Base-by-base conservation (phyloP, 2,113 vertebrate species). In the Parotia lawesii region DNA sequence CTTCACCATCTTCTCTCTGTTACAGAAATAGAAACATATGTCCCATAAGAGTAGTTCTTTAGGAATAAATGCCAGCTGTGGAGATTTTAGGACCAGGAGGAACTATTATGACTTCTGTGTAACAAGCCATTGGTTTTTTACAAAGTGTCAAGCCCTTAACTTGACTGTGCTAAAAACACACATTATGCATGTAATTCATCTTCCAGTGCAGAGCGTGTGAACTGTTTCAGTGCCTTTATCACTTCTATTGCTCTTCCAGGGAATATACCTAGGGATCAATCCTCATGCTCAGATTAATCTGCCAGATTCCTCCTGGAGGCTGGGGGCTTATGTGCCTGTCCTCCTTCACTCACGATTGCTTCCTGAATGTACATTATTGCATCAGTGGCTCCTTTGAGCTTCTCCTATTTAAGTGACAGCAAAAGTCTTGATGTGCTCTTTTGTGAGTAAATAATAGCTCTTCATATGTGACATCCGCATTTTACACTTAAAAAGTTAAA, bases 31-130 rank as follows among this genome's bases (percentile, higher is more conserved):
- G 75, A 86, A 90, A 83, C 29, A 40, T 8, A 35, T 0, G 8
- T 70, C 90, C 56, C 90, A 53, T 23, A 84, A 48, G 79, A 88
- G 64, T 9, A 67, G 15, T 74, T 94, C 83, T 90, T 77, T 38
- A 64, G 57, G 86, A 94, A 80, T 92, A 94, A 93, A 69, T 85
- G 42, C 40, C 87, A 95, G 64, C 92, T 86, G 78, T 65, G 57
- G 62, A 83, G 54, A 61, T 85, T 94, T 92, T 73, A 88, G 88
- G 64, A 80, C 50, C 42, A 77, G 35, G 24, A 95, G 64, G 78
- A 85, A 33, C 45, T 78, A 57, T 76, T 85, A 90, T 13, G 57
- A 73, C 54, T 90, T 87, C 62, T 83, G 27, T 3, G 1, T 58
- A 85, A 85, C 42, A 93, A 76, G 42, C 22, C 29, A 77, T 69